phyloP scores from a whole-genome alignment of 2,797 vertebrate species.

The Anomalospiza imberbis region DNA sequence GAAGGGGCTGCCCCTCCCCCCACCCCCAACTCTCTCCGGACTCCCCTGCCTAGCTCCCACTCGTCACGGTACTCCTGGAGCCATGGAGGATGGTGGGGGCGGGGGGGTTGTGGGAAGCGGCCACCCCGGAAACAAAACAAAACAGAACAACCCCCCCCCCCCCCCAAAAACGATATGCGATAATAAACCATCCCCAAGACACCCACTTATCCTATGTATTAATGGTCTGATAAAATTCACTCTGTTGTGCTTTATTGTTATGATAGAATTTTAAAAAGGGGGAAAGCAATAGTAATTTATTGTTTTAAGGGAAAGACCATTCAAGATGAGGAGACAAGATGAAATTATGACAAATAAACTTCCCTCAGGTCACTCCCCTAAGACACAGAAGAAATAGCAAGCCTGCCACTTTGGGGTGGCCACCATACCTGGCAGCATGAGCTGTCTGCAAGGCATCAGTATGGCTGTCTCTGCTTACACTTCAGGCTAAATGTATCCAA shows the following conservation, averaged over 20 bases:
- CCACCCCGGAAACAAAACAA: neutral
- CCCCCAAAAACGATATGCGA: accelerated
- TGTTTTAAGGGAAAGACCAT: neutral
- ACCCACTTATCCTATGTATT: neutral
- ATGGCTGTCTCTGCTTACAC: neutral
- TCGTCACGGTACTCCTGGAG: neutral
- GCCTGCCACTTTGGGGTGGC: neutral
- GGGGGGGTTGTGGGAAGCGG: accelerated
- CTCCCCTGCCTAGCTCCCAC: neutral
- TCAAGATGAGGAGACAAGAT: neutral
- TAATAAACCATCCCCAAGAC: neutral
- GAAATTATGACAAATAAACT: neutral
- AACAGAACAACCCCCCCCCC: neutral
- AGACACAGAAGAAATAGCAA: neutral
- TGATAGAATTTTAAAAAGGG: neutral
- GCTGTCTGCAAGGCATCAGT: neutral
- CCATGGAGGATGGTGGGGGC: neutral
- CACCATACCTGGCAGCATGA: neutral
- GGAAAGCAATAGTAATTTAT: neutral
- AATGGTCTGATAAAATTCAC: neutral
- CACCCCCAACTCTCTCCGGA: neutral
- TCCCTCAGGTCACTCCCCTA: neutral
- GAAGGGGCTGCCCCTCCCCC: neutral
- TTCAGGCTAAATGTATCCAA: neutral
- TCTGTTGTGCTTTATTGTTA: neutral